Conservation (phyloP, 2,888 invertebrate genomes). For the Apocheima hispidaria region DNA sequence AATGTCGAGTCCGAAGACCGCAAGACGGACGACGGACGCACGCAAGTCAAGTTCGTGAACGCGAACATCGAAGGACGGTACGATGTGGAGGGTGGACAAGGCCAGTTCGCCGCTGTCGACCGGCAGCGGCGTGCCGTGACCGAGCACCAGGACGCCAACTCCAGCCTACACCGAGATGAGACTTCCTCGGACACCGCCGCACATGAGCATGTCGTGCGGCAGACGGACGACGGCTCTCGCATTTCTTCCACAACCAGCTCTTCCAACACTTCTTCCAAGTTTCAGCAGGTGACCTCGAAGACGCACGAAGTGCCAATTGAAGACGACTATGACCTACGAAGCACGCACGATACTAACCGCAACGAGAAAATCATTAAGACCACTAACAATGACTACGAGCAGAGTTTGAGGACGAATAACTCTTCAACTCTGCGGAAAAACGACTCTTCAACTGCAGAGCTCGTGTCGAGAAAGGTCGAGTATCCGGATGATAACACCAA, state of each 20-base stretch:
- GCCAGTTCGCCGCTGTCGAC: constrained; percentile 88
- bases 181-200: constrained; percentile 69
- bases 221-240: constrained; percentile 73
- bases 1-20: constrained; percentile 88
- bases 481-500: constrained; percentile 89
- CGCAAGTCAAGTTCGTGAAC: constrained; percentile 85
- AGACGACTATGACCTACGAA: constrained; percentile 62
- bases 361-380: constrained; percentile 59
- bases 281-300: constrained; percentile 69
- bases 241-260: constrained; percentile 72
- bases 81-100: constrained; percentile 88
- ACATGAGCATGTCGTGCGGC: constrained; percentile 71
- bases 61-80: constrained; percentile 89
- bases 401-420: constrained; percentile 32
- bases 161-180: constrained; percentile 74
- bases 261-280: constrained; percentile 68
- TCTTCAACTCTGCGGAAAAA: constrained; percentile 20
- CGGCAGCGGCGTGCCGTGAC: constrained; percentile 85
- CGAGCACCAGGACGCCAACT: constrained; percentile 76
- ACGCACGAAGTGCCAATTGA: constrained; percentile 71
- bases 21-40: constrained; percentile 88
- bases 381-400: constrained; percentile 53
- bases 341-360: constrained; percentile 56
- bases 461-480: constrained; percentile 68
- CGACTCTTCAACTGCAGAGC: background rate